Conservation (phyloP, 2,113 vertebrate species). For the Paralichthys olivaceus region DNA sequence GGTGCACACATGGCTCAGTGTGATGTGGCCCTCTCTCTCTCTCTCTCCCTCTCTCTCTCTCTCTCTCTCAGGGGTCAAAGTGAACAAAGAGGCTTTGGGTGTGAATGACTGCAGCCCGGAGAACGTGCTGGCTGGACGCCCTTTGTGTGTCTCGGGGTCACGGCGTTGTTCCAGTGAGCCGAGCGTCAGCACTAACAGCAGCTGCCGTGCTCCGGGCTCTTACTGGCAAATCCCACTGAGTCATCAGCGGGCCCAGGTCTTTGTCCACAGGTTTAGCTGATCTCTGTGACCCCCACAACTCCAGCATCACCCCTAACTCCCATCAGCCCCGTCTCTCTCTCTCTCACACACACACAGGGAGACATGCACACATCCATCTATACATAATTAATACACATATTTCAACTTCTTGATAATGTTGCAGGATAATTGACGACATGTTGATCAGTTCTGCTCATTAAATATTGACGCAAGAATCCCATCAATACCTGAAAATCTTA, state of each 20-base stretch:
- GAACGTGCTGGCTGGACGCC: slow-evolving; percentile 61
- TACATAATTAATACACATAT: no score
- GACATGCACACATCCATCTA: background rate
- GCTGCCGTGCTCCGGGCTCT: slow-evolving; percentile 59
- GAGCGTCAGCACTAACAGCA: slow-evolving; percentile 73
- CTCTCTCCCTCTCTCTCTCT: background rate
- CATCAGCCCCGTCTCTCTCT: background rate
- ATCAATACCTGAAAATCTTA: no score
- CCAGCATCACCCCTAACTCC: background rate
- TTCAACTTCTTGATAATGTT: no score
- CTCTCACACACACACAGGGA: background rate
- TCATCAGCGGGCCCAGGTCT: slow-evolving; percentile 72
- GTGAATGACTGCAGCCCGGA: slow-evolving; percentile 54
- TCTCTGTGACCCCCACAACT: slow-evolving; percentile 35
- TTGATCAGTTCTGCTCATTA: no score
- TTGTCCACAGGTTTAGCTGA: slow-evolving; percentile 68
- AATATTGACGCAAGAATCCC: no score
- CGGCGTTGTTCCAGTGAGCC: slow-evolving; percentile 63
- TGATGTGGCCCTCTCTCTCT: background rate
- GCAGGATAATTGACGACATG: no score
- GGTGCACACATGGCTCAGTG: slow-evolving; percentile 29
- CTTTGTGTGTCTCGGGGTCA: slow-evolving; percentile 72
- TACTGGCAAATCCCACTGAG: slow-evolving; percentile 68
- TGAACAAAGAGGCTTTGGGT: slow-evolving; percentile 58
- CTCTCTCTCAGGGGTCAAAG: background rate